Conservation (phyloP, 2,888 invertebrate genomes). For the Cepaea hortensis region DNA sequence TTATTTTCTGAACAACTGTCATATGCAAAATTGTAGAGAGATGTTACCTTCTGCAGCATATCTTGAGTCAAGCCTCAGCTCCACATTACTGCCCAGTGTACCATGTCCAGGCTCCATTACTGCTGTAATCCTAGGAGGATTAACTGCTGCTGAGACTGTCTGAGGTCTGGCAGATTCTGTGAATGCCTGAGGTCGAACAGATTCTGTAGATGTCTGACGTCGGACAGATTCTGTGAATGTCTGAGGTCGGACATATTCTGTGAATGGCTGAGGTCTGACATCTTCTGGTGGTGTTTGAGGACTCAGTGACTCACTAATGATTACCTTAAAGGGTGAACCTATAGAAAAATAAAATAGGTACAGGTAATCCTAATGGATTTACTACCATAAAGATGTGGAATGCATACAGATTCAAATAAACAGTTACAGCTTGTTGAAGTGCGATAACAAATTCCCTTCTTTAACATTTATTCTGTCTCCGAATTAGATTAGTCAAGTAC, state of each 20-base stretch:
- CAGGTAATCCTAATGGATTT: neutral
- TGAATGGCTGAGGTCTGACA: neutral
- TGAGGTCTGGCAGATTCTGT: neutral
- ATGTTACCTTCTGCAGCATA: constrained; percentile 55
- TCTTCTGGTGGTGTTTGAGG: constrained; percentile 50
- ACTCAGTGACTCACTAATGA: constrained; percentile 59
- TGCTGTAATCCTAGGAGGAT: neutral
- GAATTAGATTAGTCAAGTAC: too few species aligned
- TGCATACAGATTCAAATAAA: too few species aligned
- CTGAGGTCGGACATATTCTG: constrained; percentile 45
- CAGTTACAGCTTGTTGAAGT: too few species aligned
- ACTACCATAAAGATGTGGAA: neutral
- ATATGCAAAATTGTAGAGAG: neutral
- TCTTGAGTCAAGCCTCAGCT: constrained; percentile 62
- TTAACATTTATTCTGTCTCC: too few species aligned
- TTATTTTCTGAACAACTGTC: too few species aligned
- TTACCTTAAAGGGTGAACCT: constrained; percentile 68
- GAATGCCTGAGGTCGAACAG: neutral
- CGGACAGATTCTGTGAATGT: constrained; percentile 24
- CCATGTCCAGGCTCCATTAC: neutral
- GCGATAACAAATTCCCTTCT: too few species aligned
- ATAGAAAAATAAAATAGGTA: neutral
- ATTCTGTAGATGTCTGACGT: neutral
- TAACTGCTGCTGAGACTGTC: neutral
- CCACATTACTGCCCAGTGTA: constrained; percentile 59